Base-by-base conservation (phyloP, 2,888 invertebrate genomes). In the Acrobasis repandana region DNA sequence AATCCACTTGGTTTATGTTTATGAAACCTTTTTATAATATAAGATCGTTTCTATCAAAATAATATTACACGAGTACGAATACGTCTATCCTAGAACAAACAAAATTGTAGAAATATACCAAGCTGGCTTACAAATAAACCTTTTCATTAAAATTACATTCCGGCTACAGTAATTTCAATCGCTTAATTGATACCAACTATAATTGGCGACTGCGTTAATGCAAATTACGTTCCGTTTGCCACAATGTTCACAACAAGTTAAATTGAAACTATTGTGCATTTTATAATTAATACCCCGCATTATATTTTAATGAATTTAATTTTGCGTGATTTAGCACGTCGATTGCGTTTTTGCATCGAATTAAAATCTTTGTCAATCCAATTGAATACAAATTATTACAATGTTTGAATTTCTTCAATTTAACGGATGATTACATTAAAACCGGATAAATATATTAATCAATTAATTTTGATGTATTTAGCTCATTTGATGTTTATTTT, bases 101-200 rank as follows among this genome's bases (percentile, higher is more conserved):
- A 28, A 43, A 43, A n/a, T 43, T 14, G 43, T 43, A 6, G 43
- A 1, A 10, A 38, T 11, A 10, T 11, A 11, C 4, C 43, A 14
- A 14, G 14, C n/a, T 54, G 58, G 58, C 54, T 46, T 36, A 58
- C 33, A 50, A 33, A 28, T 28, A 28, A 46, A 51, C 16, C 16
- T 50, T 56, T 56, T 52, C 18, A 46, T 14, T 43, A 16, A 56
- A 36, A 69, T 64, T 60, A 62, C 65, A 68, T 65, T 63, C 63
- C 64, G 67, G 64, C 65, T 66, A 65, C 51, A 15, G n/a, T 34
- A 9, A 52, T 16, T 65, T 70, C 64, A 72, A 69, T 69, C 68
- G 71, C 72, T 72, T 75, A 75, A 80, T 80, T 77, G 77, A 76
- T 75, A 75, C 71, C 71, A 67, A 70, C 67, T 63, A 64, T 66